Conservation (phyloP, 2,888 invertebrate genomes). For the Mythimna vitellina region DNA sequence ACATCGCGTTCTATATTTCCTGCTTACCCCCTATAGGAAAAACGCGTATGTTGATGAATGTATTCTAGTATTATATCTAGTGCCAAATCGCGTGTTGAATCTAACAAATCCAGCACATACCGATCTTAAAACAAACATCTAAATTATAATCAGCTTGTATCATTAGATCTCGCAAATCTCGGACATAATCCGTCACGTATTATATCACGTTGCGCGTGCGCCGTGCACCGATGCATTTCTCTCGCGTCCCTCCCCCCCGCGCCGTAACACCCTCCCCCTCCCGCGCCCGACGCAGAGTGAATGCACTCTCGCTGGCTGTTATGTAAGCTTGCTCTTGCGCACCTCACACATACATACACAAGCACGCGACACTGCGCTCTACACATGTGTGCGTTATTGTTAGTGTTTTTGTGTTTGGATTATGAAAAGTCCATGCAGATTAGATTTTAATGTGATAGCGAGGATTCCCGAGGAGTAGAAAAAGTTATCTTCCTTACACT, state of each 20-base stretch:
- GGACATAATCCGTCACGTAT: conserved; percentile 66
- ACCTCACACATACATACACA: conserved; percentile 65
- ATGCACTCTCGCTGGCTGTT: conserved; percentile 87
- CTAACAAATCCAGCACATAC: conserved; percentile 36
- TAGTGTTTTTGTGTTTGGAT: conserved; percentile 65
- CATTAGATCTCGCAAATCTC: conserved; percentile 66
- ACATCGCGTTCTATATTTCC: background rate
- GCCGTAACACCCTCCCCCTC: conserved; percentile 51
- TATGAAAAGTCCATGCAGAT: conserved; percentile 73
- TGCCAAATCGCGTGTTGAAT: conserved; percentile 21
- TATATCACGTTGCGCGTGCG: conserved; percentile 72
- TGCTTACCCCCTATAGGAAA: background rate
- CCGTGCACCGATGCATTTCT: conserved; percentile 82
- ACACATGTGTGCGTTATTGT: conserved; percentile 68
- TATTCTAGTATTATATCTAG: background rate
- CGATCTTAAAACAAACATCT: conserved; percentile 61
- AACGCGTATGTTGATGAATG: background rate
- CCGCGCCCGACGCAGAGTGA: conserved; percentile 76
- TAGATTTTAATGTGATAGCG: conserved; percentile 63
- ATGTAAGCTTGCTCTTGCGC: conserved; percentile 79
- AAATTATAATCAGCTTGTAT: conserved; percentile 61
- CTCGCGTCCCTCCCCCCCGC: conserved; percentile 55
- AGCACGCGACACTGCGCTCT: conserved; percentile 48
- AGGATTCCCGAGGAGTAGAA: conserved; percentile 50
- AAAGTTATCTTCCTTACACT: conserved; percentile 45